Conservation (phyloP, 2,113 vertebrate species). For the Pyrgilauda ruficollis region DNA sequence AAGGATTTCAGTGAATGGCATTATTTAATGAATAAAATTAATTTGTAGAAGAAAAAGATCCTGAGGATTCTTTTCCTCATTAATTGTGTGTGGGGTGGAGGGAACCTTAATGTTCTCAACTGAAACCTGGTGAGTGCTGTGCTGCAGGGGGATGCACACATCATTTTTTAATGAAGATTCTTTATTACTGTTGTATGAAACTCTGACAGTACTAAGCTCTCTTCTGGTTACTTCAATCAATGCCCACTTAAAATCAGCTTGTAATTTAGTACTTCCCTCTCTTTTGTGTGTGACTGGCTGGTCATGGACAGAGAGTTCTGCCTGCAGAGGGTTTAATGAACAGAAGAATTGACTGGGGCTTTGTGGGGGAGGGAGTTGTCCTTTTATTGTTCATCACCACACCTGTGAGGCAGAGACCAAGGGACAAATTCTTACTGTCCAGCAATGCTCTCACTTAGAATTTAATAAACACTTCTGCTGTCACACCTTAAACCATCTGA, state of each 20-base stretch:
- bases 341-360: neutral
- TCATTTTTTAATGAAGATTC: conserved; percentile 34
- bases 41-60: neutral
- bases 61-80: neutral
- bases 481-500: conserved; percentile 70
- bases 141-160: neutral
- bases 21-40: neutral
- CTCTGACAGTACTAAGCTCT: neutral
- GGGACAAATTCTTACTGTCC: conserved; percentile 12
- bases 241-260: conserved; percentile 37
- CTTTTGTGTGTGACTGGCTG: neutral
- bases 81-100: neutral
- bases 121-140: neutral
- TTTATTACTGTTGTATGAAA: conserved; percentile 26
- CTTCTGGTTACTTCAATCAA: conserved; percentile 52
- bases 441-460: conserved; percentile 28
- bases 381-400: conserved; percentile 12
- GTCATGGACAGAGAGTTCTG: neutral
- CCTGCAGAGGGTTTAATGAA: conserved; percentile 9
- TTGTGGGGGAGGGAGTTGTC: neutral
- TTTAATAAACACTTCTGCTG: conserved; percentile 61
- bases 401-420: conserved; percentile 10
- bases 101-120: neutral
- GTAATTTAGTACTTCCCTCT: conserved; percentile 44
- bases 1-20: neutral